A percentile compares a stretch with the other conserved stretches of the same genome.
Conservation (phyloP, 2,797 vertebrate species). For the Loriculus beryllinus region DNA sequence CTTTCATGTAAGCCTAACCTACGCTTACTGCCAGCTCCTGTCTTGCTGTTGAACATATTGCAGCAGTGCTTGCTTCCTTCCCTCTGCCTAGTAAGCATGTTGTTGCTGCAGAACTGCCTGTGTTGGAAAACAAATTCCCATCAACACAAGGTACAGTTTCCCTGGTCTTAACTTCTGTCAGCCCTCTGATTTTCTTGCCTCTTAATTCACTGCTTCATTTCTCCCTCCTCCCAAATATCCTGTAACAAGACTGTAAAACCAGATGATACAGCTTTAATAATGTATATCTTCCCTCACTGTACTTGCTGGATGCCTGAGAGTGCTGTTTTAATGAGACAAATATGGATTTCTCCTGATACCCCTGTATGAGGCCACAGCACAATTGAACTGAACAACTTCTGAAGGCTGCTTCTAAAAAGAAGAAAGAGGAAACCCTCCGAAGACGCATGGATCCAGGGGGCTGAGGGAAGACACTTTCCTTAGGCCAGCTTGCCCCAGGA, state of each 20-base stretch:
- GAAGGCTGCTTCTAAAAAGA: background rate
- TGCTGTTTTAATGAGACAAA: slow-evolving; percentile 14
- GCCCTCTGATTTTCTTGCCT: background rate
- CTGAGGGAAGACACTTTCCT: background rate
- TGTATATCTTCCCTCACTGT: background rate
- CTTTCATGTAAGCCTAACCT: background rate
- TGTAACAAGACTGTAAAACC: background rate
- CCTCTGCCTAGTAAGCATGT: background rate
- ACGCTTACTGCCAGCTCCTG: background rate
- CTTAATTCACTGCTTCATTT: background rate
- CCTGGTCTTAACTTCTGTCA: background rate
- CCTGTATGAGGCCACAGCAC: background rate
- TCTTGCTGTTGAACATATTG: background rate
- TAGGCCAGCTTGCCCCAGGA: background rate
- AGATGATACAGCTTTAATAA: slow-evolving; percentile 26
- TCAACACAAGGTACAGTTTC: background rate
- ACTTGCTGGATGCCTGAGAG: background rate
- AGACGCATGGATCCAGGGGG: background rate
- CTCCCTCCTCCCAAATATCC: background rate
- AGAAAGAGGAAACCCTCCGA: background rate
- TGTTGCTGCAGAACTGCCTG: background rate
- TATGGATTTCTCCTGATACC: background rate
- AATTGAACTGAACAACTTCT: background rate
- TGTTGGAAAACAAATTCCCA: background rate
- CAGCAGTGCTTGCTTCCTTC: background rate